phyloP scores from a whole-genome alignment of 2,888 invertebrate species.

The Stegana nigrithorax region DNA sequence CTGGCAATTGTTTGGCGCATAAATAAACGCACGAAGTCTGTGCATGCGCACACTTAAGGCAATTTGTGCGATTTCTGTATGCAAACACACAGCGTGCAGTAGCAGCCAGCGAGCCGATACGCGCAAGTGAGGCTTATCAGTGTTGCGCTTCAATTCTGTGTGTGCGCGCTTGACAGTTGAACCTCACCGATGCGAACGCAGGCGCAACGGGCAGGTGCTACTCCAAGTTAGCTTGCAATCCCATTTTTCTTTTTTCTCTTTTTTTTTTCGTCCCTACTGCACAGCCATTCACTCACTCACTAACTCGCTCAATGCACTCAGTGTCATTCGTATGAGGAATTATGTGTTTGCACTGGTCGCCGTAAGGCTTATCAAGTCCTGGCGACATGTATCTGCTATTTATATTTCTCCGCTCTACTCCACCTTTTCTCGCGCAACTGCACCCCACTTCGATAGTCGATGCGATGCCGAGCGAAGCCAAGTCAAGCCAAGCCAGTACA shows the following conservation, averaged over 20 bases:
- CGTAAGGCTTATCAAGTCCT: constrained; percentile 34
- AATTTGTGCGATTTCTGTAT: not conserved
- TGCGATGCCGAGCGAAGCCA: not conserved
- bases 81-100: constrained; percentile 28
- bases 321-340: constrained; percentile 41
- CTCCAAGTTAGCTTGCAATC: not conserved
- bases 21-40: not conserved
- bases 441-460: not conserved
- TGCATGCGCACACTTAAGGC: not conserved
- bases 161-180: constrained; percentile 20
- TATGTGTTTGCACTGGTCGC: constrained; percentile 48
- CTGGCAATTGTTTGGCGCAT: constrained; percentile 4
- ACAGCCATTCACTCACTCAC: constrained; percentile 18
- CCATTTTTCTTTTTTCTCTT: not conserved
- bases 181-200: not conserved
- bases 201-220: not conserved
- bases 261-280: constrained; percentile 16
- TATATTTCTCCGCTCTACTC: too few relatives aligned
- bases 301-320: too few relatives aligned
- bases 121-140: constrained; percentile 46
- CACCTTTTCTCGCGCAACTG: too few relatives aligned
- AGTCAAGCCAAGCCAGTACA: not conserved
- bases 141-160: constrained; percentile 46
- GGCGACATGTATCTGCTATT: not conserved
- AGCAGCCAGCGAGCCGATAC: not conserved